These are phyloP conservation scores for Sorex maritimensis DNA, from an alignment of 2,797 vertebrate genomes.

Conservation along the genomic window DNA sequence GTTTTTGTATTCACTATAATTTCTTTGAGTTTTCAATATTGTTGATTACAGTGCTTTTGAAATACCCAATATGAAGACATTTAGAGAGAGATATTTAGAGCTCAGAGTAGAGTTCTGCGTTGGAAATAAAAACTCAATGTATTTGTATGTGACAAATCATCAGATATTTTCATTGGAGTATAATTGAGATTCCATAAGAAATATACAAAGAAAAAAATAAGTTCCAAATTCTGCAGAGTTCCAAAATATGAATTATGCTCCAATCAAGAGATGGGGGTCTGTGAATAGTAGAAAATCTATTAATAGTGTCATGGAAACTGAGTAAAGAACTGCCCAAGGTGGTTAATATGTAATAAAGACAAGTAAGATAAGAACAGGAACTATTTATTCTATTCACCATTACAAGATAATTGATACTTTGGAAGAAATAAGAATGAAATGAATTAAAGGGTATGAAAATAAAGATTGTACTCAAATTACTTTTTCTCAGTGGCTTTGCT, in stretches of 20 bases:
- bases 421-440: background rate
- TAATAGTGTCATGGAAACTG: background rate
- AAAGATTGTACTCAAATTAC: background rate
- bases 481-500: background rate
- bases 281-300: background rate
- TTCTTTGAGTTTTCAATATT: background rate
- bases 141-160: background rate
- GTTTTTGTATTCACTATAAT: too few relatives aligned
- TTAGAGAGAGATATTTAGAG: background rate
- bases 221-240: background rate
- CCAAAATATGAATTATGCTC: background rate
- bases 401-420: background rate
- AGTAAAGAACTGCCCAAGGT: background rate
- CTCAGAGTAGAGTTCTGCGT: background rate
- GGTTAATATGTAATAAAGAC: background rate
- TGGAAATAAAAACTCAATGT: background rate
- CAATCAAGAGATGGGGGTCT: background rate
- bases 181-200: background rate
- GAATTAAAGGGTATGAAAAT: background rate
- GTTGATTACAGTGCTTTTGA: slow-evolving; percentile 17
- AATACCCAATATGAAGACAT: background rate
- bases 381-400: background rate
- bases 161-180: background rate
- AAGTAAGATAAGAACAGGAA: background rate
- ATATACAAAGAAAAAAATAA: background rate